Evolutionary conservation across 1,140 invertebrate species (phyloP).

Genomic region (Leptestheria dahalacensis): DNA sequence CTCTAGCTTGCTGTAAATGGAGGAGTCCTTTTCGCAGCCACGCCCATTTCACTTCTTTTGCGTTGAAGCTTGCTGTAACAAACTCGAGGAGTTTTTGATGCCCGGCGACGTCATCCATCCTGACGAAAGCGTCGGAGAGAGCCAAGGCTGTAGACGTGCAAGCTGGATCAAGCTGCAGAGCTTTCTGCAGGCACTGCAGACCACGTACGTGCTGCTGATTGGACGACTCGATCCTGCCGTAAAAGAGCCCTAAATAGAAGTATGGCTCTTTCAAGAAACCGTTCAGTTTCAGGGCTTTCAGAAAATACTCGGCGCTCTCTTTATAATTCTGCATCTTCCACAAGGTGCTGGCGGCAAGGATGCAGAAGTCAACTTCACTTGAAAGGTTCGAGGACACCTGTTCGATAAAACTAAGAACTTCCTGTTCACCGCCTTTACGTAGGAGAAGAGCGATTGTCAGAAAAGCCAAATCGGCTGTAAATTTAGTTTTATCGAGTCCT

Average conservation of each 20-base stretch:
- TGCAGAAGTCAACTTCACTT: slow-evolving; percentile 34
- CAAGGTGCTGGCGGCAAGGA: slow-evolving; percentile 47
- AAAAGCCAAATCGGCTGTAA: no score
- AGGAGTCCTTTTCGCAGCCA: slow-evolving; percentile 31
- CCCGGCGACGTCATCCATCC: slow-evolving; percentile 44
- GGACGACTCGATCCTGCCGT: slow-evolving; percentile 36
- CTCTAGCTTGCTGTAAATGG: slow-evolving; percentile 25
- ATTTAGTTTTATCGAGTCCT: no score
- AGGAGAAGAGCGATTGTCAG: no score
- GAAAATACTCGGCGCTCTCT: slow-evolving; percentile 42
- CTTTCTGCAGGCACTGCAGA: slow-evolving; percentile 69
- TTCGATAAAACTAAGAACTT: background rate
- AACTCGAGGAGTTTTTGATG: background rate
- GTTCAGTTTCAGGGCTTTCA: slow-evolving; percentile 57
- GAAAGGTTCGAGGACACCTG: background rate
- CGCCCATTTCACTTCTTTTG: slow-evolving; percentile 24
- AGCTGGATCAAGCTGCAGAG: slow-evolving; percentile 51
- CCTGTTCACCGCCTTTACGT: no score
- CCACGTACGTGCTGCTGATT: slow-evolving; percentile 36
- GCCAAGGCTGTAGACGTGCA: slow-evolving; percentile 48
- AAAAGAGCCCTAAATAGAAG: slow-evolving; percentile 58
- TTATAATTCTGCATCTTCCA: slow-evolving; percentile 43
- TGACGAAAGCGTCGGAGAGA: slow-evolving; percentile 55
- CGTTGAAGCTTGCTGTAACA: background rate
- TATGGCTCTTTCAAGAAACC: slow-evolving; percentile 54